Evolutionary conservation across 2,113 vertebrate species (phyloP).

Genomic region (Gymnorhina tibicen): DNA sequence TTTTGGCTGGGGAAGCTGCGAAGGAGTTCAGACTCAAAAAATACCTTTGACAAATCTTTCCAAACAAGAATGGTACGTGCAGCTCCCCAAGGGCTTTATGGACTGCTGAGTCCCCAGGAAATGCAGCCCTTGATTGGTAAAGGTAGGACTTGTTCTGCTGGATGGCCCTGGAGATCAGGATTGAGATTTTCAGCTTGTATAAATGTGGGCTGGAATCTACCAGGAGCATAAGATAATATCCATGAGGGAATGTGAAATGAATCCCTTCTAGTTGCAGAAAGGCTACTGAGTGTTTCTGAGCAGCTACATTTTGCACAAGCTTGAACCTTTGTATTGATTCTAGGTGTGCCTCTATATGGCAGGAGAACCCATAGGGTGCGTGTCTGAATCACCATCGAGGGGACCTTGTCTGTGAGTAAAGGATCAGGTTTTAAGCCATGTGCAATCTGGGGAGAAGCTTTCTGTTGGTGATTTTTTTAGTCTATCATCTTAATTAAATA

Average conservation of each 20-base stretch:
- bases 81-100: not conserved
- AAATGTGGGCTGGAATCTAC: not conserved
- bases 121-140: not conserved
- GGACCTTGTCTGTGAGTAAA: not conserved
- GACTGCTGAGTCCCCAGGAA: not conserved
- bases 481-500: not conserved
- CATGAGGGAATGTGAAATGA: not conserved
- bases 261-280: not conserved
- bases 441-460: not conserved
- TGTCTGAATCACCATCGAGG: not conserved
- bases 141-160: not conserved
- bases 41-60: not conserved
- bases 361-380: not conserved
- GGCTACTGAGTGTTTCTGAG: not conserved
- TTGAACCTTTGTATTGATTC: not conserved
- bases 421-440: not conserved
- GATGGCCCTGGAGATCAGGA: not conserved
- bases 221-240: not conserved
- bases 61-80: not conserved
- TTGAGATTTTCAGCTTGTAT: not conserved
- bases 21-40: not conserved
- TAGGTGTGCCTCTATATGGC: rapidly evolving
- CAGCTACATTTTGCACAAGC: not conserved
- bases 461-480: not conserved
- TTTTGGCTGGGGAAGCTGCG: not conserved